Evolutionary conservation across 2,888 invertebrate genomes (phyloP), one percentile per base, ranked within the genome.

Genomic region (Incurvaria masculella): DNA sequence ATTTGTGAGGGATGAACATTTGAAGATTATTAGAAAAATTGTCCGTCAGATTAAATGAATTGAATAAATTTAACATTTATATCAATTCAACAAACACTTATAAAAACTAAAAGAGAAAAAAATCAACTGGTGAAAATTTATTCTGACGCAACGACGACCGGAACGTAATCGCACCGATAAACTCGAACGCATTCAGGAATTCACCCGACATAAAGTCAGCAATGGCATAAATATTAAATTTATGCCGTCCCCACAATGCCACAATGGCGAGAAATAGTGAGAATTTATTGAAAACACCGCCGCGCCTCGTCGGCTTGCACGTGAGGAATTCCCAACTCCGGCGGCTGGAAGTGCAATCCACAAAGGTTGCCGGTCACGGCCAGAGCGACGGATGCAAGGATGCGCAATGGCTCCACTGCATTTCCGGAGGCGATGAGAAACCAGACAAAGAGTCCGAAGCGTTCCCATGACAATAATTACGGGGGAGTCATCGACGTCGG

Each of bases 221-320:
- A 41, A 41, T 52, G 49, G 54, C 57, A 56, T 59, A 57, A 59
- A 61, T 56, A 55, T 56, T 47, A 56, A 54, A 62, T 62, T 62
- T 64, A 67, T 64, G 59, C 55, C 54, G 55, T 56, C 57, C 53
- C 51, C 58, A 48, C 40, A 18, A 6, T 40, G 47, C 51, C 49
- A 48, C 49, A 49, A 49, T 48, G 48, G 59, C 55, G 58, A 61
- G 65, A 65, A 65, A 62, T 56, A 62, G 62, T 61, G 59, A 53
- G 56, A 61, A 62, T 63, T 61, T 64, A 66, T 65, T 66, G 60
- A 63, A 65, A 64, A 63, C 33, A 11, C 33, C 33, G 33, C 11
- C 56, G 54, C 56, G 55, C 58, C 56, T 57, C 61, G 62, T 61
- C 56, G 55, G 54, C 50, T 51, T 55, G 56, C 52, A 51, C 45